Evolutionary conservation across 1,140 invertebrate genomes (phyloP), one percentile per base, ranked within the genome.

Genomic region (Drosophila kohkoa): DNA sequence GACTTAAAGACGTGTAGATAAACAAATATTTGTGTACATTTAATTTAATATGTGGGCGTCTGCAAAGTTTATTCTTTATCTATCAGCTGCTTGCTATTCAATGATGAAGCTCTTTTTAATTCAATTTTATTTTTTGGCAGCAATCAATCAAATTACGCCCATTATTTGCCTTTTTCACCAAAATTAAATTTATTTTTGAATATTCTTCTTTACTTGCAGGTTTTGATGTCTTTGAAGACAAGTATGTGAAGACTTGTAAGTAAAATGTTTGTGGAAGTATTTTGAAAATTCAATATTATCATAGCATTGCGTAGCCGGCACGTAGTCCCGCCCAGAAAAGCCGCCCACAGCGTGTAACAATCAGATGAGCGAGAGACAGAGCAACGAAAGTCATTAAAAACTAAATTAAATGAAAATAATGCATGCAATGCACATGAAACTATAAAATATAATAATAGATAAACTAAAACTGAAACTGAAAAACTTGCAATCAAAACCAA

Each of bases 331-430:
- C 63, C 46, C 46, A 57, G 8, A n/a, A 15, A 15, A 28, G 20
- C 63, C 65, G 45, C 58, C 38, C 70, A 48, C 38, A 54, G 71
- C 76, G 72, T 83, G 67, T 60, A 68, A 55, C 75, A 83, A 83
- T 79, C 72, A 67, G 58, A 75, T 16, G 20, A 49, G 30, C 20
- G n/a, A 43, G 41, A 20, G 16, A 16, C 1, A 20, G 20, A 25
- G 6, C 48, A 57, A 59, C n/a, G 62, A 62, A 62, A 25, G 46
- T 51, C 30, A 10, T 57, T 5, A 66, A 48, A 57, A 38, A 8
- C 1, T 15, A 13, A 73, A 41, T 51, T 32, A 70, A 43, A 46
- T 58, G 54, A 65, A 43, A 60, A 77, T 64, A 71, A 63, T 64
- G 48, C 70, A 75, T 51, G 67, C 45, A 38, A 65, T 45, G 72